These are phyloP conservation scores for Meleagris gallopavo DNA, from an alignment of 2,113 vertebrate species.

Conservation along the genomic window DNA sequence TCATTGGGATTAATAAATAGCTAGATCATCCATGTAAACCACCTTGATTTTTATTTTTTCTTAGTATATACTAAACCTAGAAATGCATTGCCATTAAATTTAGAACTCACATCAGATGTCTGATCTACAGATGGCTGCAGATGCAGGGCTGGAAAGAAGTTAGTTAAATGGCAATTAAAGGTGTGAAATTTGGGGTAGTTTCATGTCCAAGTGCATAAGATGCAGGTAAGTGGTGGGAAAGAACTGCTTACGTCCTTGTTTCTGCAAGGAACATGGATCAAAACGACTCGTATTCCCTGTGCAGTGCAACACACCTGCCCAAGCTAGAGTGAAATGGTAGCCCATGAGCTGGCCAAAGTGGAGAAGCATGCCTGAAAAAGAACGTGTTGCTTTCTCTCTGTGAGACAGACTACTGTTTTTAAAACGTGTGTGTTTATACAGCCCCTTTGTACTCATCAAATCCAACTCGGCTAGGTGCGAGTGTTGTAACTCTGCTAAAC, in stretches of 20 bases:
- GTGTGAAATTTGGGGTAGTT: neutral
- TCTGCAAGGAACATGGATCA: neutral
- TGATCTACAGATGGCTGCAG: neutral
- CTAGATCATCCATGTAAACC: neutral
- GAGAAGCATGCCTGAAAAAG: neutral
- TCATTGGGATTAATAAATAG: neutral
- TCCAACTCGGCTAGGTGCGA: neutral
- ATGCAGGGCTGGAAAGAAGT: neutral
- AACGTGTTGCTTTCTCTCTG: accelerated
- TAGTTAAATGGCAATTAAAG: neutral
- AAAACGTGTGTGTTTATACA: neutral
- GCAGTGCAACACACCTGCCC: neutral
- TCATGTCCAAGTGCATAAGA: neutral
- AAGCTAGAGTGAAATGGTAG: neutral
- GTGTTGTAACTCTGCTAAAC: neutral
- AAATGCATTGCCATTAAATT: neutral
- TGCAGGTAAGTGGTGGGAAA: neutral
- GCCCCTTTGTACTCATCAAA: neutral
- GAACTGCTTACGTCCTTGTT: neutral
- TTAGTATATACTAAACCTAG: neutral
- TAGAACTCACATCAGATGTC: neutral
- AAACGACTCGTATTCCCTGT: neutral
- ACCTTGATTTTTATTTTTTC: neutral
- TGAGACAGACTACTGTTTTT: neutral
- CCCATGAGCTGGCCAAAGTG: neutral